Evolutionary conservation across 2,797 vertebrate species (phyloP).

Genomic region (Pantherophis vulpinus): DNA sequence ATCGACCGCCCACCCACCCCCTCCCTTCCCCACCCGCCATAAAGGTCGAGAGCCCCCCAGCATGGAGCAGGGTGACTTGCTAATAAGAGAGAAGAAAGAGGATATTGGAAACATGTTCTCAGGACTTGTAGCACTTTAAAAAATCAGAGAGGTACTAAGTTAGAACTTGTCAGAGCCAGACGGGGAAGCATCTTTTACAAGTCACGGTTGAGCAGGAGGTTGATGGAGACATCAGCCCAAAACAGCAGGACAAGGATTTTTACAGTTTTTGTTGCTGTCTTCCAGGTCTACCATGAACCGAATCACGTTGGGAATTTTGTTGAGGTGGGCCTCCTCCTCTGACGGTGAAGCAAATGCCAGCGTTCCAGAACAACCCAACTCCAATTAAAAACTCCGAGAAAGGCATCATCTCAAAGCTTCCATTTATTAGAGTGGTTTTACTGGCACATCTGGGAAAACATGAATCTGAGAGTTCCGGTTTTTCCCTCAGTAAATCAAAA

Average conservation of each 20-base stretch:
- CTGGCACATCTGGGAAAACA: no score
- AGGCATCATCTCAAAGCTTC: no score
- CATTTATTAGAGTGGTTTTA: no score
- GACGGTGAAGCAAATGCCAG: neutral
- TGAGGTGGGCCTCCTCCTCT: neutral
- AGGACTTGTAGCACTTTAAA: constrained; percentile 79
- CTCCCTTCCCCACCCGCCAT: constrained; percentile 69
- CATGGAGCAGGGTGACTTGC: constrained; percentile 79
- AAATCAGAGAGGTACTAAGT: constrained; percentile 75
- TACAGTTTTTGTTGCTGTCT: no score
- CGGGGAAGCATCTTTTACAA: neutral
- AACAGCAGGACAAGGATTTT: neutral
- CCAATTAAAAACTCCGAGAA: no score
- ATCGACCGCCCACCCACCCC: constrained; percentile 53
- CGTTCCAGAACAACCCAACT: no score
- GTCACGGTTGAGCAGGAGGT: constrained; percentile 62
- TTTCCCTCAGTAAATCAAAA: no score
- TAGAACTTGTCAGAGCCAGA: constrained; percentile 67
- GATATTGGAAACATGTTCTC: constrained; percentile 97
- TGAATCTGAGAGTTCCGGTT: no score
- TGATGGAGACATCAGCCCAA: constrained; percentile 67
- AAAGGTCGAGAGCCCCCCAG: constrained; percentile 85
- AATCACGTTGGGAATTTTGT: neutral
- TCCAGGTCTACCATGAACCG: neutral
- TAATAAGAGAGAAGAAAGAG: constrained; percentile 84